phyloP scores from a whole-genome alignment of 1,140 invertebrate species.

The Magallana angulata region DNA sequence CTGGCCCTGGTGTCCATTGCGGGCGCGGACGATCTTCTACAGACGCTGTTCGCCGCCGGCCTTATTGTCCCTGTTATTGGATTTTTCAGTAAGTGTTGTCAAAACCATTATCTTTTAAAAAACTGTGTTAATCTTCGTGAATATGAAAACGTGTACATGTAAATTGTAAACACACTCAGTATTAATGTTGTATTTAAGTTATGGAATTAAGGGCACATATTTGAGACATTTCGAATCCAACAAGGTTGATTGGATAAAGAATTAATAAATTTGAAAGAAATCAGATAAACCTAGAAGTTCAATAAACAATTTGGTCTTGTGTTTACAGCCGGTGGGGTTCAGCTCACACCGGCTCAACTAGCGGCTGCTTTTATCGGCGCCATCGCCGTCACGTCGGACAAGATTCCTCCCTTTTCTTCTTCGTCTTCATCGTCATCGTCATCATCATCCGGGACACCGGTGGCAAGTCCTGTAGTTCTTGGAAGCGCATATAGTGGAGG shows the following conservation, averaged over 20 bases:
- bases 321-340: neutral
- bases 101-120: neutral
- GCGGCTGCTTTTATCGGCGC: neutral
- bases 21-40: neutral
- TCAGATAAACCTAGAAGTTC: too few species aligned
- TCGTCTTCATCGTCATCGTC: neutral
- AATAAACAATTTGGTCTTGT: neutral
- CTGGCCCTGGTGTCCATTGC: neutral
- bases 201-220: too few species aligned
- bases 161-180: too few species aligned
- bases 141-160: too few species aligned
- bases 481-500: neutral
- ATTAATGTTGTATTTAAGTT: too few species aligned
- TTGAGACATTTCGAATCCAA: too few species aligned
- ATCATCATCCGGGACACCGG: neutral
- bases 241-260: too few species aligned
- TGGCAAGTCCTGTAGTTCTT: too few species aligned
- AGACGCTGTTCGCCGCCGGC: neutral
- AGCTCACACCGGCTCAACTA: neutral
- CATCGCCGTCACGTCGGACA: neutral
- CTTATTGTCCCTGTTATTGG: neutral
- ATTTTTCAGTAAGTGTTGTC: neutral
- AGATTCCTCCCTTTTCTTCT: neutral
- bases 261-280: too few species aligned
- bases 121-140: neutral